Evolutionary conservation across 2,113 vertebrate species (phyloP), one percentile per base, ranked within the genome.

Genomic region (Chunga burmeisteri): DNA sequence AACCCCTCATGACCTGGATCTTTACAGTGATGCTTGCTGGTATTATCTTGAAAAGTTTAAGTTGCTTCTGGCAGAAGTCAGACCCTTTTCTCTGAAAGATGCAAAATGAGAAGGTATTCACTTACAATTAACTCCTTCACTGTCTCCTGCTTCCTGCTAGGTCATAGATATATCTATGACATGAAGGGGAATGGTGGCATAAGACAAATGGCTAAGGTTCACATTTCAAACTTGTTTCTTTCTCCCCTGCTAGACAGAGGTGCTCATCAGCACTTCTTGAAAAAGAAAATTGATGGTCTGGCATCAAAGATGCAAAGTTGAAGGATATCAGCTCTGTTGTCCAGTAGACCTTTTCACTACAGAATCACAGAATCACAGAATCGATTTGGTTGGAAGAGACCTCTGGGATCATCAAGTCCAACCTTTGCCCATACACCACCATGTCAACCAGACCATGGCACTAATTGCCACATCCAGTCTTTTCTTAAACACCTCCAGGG

Each of bases 31-130:
- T 49, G 56, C 72, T 90, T 88, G 72, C 52, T 93, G 86, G 34
- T 86, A 83, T 94, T 96, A 71, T 84, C 94, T 88, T 96, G 92
- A 94, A 93, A 94, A 95, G 90, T 95, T 88, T 93, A 93, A 90
- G 70, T 78, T 67, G 18, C 40, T 86, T 50, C 77, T 92, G 62
- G 59, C 38, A 70, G 71, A 88, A 94, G 59, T 74, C 82, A 88
- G 67, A 67, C 17, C 36, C n/a, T 91, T 90, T 90, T 81, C 50
- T 96, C 55, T 65, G 50, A 93, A 90, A 92, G 59, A 67, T 1
- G 4, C 7, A 30, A 81, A 88, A 95, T 56, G 55, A 78, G 59
- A 93, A 88, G 17, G 14, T 34, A 58, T 32, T 70, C 42, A 44
- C 65, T 83, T 73, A 29, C 4, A 86, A 62, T 77, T 77, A 90